These are phyloP conservation scores for Melitaea cinxia DNA, from an alignment of 1,140 invertebrate species.

Conservation along the genomic window DNA sequence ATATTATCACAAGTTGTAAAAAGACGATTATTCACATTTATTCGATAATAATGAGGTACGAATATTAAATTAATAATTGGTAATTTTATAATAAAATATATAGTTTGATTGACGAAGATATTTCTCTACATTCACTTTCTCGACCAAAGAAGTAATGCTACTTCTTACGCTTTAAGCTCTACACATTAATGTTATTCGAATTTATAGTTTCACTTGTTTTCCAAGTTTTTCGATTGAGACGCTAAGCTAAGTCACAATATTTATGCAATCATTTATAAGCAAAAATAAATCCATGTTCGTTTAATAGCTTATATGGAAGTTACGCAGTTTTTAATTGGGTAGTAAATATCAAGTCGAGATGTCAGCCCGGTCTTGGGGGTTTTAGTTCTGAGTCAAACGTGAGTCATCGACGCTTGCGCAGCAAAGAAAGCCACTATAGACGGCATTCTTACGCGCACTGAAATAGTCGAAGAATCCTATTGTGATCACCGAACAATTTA, in stretches of 20 bases:
- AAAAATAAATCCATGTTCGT: neutral
- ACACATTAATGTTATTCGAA: neutral
- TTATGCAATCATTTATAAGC: neutral
- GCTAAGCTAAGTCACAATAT: neutral
- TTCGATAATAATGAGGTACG: too few species aligned
- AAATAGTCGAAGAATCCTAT: conserved; percentile 67
- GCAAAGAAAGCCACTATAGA: conserved; percentile 52
- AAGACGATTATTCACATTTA: too few species aligned
- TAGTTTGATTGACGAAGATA: neutral
- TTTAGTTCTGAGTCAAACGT: conserved; percentile 48
- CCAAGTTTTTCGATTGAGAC: neutral
- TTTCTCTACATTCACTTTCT: neutral
- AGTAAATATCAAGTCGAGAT: conserved; percentile 29
- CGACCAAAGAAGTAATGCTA: neutral
- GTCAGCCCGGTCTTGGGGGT: conserved; percentile 19
- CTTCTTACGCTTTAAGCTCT: neutral
- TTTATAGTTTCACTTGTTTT: neutral
- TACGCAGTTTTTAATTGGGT: conserved; percentile 21
- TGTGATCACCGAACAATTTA: conserved; percentile 69
- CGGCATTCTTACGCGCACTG: conserved; percentile 48
- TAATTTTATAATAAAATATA: too few species aligned
- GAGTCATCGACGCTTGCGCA: conserved; percentile 46
- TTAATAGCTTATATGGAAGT: neutral
- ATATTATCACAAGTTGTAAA: too few species aligned
- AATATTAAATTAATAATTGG: too few species aligned